Percentiles rank a stretch among this genome's conserved stretches.
Conservation (phyloP, 2,113 vertebrate species). For the Galbula dea region DNA sequence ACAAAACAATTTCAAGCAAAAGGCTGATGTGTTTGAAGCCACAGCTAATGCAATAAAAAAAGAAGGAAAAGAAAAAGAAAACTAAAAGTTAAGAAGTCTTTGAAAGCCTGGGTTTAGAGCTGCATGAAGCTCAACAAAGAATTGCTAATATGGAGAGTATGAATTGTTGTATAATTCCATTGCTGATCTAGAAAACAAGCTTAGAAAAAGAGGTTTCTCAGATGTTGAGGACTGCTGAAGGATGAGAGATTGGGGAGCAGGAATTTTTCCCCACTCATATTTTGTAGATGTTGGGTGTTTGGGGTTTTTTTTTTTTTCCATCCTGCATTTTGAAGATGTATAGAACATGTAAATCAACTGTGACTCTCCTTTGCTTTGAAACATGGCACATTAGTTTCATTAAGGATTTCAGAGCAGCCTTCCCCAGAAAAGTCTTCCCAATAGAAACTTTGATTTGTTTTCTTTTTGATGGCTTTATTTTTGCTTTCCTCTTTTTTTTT, state of each 20-base stretch:
- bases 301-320: conserved; percentile 4
- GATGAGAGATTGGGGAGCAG: not conserved
- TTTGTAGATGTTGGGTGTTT: not conserved
- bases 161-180: conserved; percentile 33
- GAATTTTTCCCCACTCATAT: not conserved
- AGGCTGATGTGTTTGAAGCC: conserved; percentile 40
- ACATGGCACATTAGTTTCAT: not conserved
- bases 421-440: not conserved
- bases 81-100: not conserved
- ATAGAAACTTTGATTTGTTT: conserved; percentile 16
- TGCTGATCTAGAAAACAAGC: conserved; percentile 36
- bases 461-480: conserved; percentile 57
- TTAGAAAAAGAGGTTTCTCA: not conserved
- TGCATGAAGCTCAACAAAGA: conserved; percentile 13
- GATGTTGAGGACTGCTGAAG: not conserved
- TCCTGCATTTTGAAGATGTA: not conserved
- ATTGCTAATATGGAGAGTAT: not conserved
- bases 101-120: conserved; percentile 10
- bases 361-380: conserved; percentile 42
- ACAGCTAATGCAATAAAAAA: not conserved
- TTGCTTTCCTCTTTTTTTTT: too few relatives aligned
- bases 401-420: not conserved
- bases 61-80: not conserved
- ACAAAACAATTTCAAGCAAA: not conserved
- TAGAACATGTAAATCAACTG: not conserved